A percentile compares a stretch with the other conserved stretches of the same genome.
Evolutionary conservation across 2,797 vertebrate species (phyloP).

Genomic region (Rhabdomys pumilio): DNA sequence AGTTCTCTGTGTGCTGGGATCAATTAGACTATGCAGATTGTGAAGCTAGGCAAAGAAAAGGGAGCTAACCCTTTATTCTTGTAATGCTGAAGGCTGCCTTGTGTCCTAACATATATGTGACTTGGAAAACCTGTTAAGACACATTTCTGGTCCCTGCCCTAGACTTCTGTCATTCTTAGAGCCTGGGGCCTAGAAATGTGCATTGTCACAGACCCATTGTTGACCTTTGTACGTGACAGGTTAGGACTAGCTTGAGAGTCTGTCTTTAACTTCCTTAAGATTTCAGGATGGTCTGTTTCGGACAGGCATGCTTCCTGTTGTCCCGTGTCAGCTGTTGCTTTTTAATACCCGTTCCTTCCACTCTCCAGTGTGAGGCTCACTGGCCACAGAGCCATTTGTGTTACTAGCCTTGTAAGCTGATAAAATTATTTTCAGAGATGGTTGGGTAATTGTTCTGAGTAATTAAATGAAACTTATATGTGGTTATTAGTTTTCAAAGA

Average conservation of each 20-base stretch:
- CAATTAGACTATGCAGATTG: background rate
- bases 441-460: background rate
- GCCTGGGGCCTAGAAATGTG: background rate
- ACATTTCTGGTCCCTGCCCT: background rate
- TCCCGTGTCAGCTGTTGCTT: background rate
- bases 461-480: background rate
- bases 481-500: background rate
- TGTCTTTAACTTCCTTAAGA: background rate
- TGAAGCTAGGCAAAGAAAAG: background rate
- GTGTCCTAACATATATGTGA: background rate
- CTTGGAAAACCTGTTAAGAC: background rate
- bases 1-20: background rate
- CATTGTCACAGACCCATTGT: background rate
- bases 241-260: background rate
- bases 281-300: background rate
- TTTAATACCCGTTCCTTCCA: background rate
- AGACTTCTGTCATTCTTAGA: background rate
- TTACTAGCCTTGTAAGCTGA: fast-evolving
- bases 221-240: background rate
- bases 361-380: background rate
- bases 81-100: background rate
- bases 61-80: background rate
- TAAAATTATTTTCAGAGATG: background rate
- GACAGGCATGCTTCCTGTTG: background rate
- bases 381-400: too few species aligned